Evolutionary conservation across 1,140 invertebrate genomes (phyloP).

Genomic region (Drosophila gunungcola): DNA sequence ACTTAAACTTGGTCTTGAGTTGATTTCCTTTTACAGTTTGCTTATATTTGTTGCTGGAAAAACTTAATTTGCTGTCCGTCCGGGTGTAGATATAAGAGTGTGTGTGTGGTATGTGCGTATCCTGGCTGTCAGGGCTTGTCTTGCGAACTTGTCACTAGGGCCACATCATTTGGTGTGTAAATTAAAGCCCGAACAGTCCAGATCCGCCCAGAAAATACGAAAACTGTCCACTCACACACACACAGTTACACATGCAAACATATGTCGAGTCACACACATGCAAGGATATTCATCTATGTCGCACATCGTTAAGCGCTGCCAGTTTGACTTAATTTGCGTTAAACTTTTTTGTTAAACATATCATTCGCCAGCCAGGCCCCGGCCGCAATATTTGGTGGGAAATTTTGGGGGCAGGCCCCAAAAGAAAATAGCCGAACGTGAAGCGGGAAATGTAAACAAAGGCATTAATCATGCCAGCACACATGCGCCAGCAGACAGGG

Average conservation of each 20-base stretch:
- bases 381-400: neutral
- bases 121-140: slow-evolving; percentile 9
- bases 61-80: slow-evolving; percentile 64
- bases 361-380: slow-evolving; percentile 57
- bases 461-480: slow-evolving; percentile 78
- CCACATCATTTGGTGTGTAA: slow-evolving; percentile 57
- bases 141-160: slow-evolving; percentile 5
- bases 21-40: slow-evolving; percentile 60
- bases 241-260: slow-evolving; percentile 21
- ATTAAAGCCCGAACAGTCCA: slow-evolving; percentile 42
- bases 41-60: slow-evolving; percentile 21
- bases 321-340: slow-evolving; percentile 83
- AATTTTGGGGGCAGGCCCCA: neutral
- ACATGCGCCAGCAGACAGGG: slow-evolving; percentile 41
- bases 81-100: neutral
- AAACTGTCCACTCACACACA: slow-evolving; percentile 15
- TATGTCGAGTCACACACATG: slow-evolving; percentile 10
- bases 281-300: slow-evolving; percentile 71
- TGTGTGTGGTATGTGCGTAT: neutral
- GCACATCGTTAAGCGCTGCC: slow-evolving; percentile 81
- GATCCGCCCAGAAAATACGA: slow-evolving; percentile 2
- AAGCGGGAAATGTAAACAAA: slow-evolving; percentile 77
- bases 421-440: slow-evolving; percentile 42
- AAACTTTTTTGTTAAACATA: slow-evolving; percentile 82
- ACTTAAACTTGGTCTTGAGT: slow-evolving; percentile 60